Conservation (phyloP, 1,140 invertebrate species). For the Babylonia areolata region DNA sequence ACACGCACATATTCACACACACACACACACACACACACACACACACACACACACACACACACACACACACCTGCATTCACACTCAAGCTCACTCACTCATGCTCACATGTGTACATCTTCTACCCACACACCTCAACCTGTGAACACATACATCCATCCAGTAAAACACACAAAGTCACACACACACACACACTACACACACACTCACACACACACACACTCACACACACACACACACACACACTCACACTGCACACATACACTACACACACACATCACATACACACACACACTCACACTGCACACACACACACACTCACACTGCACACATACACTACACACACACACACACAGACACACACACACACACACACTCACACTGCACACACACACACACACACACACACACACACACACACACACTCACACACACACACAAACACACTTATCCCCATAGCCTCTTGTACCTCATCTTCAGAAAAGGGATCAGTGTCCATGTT, state of each 20-base stretch:
- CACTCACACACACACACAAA: constrained; percentile 3
- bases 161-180: too few species aligned
- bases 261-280: not conserved
- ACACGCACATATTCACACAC: not conserved
- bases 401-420: not conserved
- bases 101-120: not conserved
- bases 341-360: not conserved
- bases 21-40: not conserved
- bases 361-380: not conserved
- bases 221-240: too few species aligned
- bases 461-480: constrained; percentile 70
- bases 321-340: not conserved
- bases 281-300: not conserved
- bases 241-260: not conserved
- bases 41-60: constrained; percentile 1
- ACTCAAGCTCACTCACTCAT: not conserved
- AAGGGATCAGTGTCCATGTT: constrained; percentile 68
- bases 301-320: not conserved
- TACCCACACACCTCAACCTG: too few species aligned
- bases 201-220: too few species aligned
- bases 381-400: constrained; percentile 7
- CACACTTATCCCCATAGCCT: not conserved
- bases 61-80: not conserved
- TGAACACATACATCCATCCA: too few species aligned
- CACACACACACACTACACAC: too few species aligned